Evolutionary conservation across 37 sponge, comb jelly and placozoan species (phyloP).

Genomic region (Hormiphora californensis): DNA sequence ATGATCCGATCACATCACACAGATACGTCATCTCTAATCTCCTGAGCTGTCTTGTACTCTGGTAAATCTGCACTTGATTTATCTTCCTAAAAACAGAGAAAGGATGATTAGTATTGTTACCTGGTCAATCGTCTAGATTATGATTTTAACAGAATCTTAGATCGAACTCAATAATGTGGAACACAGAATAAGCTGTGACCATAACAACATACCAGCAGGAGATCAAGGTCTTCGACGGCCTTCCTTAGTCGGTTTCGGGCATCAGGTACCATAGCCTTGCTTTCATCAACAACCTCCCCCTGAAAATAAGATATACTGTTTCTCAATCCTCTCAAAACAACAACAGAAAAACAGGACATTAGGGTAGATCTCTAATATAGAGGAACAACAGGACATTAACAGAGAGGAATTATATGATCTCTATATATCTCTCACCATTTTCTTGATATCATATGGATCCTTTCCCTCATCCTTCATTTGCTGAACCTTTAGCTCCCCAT

Average conservation of each 20-base stretch:
- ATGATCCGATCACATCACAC: too few species aligned
- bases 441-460: conserved; percentile 37
- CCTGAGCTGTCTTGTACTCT: conserved; percentile 12
- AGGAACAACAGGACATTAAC: not conserved
- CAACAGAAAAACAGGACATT: too few species aligned
- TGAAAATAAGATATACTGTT: not conserved
- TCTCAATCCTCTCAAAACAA: not conserved
- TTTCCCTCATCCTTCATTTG: not conserved
- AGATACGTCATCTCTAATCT: conserved; percentile 24
- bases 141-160: too few species aligned
- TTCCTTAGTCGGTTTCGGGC: conserved; percentile 2
- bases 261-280: conserved; percentile 29
- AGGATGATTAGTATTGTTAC: not conserved
- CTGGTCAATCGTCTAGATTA: too few species aligned
- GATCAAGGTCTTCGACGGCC: conserved; percentile 25
- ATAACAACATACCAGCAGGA: not conserved
- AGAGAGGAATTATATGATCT: not conserved
- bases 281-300: conserved; percentile 28
- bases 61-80: not conserved
- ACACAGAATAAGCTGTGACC: too few species aligned
- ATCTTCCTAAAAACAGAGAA: not conserved
- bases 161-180: too few species aligned
- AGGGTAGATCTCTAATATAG: too few species aligned
- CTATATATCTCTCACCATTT: not conserved
- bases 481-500: conserved; percentile 3